Evolutionary conservation across 1,140 invertebrate genomes (phyloP).

Genomic region (Leptinotarsa undecemlineata): DNA sequence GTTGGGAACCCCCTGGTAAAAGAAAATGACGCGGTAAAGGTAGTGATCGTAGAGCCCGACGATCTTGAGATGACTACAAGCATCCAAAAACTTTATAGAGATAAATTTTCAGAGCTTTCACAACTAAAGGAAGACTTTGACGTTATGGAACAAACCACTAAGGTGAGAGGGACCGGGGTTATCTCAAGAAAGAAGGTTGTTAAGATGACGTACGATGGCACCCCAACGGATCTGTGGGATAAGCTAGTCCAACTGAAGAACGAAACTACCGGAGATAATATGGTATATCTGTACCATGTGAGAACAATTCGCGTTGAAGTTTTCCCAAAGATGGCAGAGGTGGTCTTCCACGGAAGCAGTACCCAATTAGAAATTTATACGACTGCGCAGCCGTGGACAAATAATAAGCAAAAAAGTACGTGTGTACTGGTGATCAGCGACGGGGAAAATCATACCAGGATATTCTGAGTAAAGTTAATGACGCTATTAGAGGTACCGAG

Average conservation of each 20-base stretch:
- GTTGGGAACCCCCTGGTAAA: conserved; percentile 15
- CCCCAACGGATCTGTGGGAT: neutral
- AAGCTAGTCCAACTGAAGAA: neutral
- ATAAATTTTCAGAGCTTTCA: conserved; percentile 18
- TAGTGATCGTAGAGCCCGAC: conserved; percentile 18
- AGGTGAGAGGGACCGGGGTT: neutral
- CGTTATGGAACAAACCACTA: conserved; percentile 18
- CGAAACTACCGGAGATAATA: neutral
- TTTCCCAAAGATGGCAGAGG: no score
- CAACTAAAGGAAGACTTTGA: conserved; percentile 10
- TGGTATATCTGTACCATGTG: no score
- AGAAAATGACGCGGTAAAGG: conserved; percentile 10
- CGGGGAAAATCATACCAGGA: no score
- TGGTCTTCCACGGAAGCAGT: no score
- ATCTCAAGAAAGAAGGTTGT: neutral
- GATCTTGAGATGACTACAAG: conserved; percentile 19
- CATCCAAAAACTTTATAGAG: conserved; percentile 17
- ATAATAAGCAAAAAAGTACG: no score
- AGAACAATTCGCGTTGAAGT: no score
- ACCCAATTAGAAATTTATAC: no score
- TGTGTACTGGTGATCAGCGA: no score
- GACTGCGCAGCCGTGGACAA: no score
- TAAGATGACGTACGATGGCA: neutral
- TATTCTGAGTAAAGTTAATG: no score
- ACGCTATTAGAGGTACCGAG: no score